Base-by-base conservation (phyloP, 53 echinoderm and acorn worm genomes). In the Patiria pectinifera region DNA sequence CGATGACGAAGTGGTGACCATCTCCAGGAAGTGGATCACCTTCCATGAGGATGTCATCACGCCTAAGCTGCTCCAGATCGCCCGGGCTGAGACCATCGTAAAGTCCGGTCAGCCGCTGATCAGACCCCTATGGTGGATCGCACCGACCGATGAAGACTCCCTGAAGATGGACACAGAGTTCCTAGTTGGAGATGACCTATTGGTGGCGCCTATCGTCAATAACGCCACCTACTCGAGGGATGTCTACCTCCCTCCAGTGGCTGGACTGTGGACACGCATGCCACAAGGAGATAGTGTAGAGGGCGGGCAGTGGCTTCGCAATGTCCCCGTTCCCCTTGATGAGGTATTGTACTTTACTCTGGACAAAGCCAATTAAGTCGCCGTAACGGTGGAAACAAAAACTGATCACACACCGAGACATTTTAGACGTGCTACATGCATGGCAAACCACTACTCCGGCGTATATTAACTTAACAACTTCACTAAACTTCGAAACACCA, bases 41-140 rank as follows among this genome's bases (percentile, higher is more conserved):
- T 97, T 97, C 76, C 97, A 97, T 62, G 95, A 96, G 69, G 80
- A 92, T n/a, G 85, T 93, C 83, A 92, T 97, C 85, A 94, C 96
- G 43, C 97, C 97, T 1, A 88, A 82, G 61, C 78, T 97, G 48
- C 82, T 97, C 49, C 69, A 84, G 13, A 89, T 95, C 19, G 96
- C 96, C 43, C 59, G 91, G 72, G 74, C 85, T 23, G 96, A 96
- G 76, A 91, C 94, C 13, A 83, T 93, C 25, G 62, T 89, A 23
- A 83, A 85, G 78, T 59, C 91, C 59, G 97, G 96, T 48, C 85
- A 94, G 74, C 96, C 96, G 53, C 91, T 97, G 74, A 93, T 96
- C 72, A 94, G 96, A 18, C 97, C 97, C 14, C 53, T 97, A 4
- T 97, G 97, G 97, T 97, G 97, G 97, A 95, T 97, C 48, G 96